Evolutionary conservation across 2,888 invertebrate genomes (phyloP).

Genomic region (Acrobasis suavella): DNA sequence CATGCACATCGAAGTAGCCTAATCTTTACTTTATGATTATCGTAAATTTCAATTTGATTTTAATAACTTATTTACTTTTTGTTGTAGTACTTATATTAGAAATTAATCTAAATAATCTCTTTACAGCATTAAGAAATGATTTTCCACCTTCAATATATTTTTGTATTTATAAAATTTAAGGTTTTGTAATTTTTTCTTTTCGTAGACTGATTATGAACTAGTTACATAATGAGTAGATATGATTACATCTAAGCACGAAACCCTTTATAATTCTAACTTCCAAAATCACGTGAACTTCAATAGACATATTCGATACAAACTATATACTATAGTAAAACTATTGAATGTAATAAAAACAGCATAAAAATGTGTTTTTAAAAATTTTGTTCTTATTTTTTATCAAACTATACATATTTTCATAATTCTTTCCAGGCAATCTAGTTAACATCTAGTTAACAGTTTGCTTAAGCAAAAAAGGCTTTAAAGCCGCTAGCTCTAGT

Average conservation of each 20-base stretch:
- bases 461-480: too few species aligned
- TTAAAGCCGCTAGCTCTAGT: slow-evolving; percentile 27
- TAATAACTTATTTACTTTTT: slow-evolving; percentile 75
- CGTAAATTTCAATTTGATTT: slow-evolving; percentile 77
- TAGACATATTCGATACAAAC: too few species aligned
- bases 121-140: slow-evolving; percentile 47
- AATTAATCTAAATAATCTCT: slow-evolving; percentile 64
- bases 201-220: slow-evolving; percentile 31
- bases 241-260: too few species aligned
- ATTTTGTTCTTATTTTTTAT: slow-evolving; percentile 6
- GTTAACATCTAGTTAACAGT: too few species aligned
- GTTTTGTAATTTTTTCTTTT: slow-evolving; percentile 26
- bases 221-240: too few species aligned
- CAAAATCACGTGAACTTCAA: too few species aligned
- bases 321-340: too few species aligned
- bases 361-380: too few species aligned
- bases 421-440: too few species aligned
- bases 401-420: too few species aligned
- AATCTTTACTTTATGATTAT: slow-evolving; percentile 76
- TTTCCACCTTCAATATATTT: slow-evolving; percentile 50
- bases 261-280: too few species aligned
- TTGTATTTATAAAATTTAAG: slow-evolving; percentile 33
- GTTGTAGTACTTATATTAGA: slow-evolving; percentile 50
- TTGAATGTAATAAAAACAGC: too few species aligned
- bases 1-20: slow-evolving; percentile 52